Evolutionary conservation across 92 coral and sea anemone species (phyloP), one percentile per base, ranked within the genome.

Genomic region (Siderastrea siderea): DNA sequence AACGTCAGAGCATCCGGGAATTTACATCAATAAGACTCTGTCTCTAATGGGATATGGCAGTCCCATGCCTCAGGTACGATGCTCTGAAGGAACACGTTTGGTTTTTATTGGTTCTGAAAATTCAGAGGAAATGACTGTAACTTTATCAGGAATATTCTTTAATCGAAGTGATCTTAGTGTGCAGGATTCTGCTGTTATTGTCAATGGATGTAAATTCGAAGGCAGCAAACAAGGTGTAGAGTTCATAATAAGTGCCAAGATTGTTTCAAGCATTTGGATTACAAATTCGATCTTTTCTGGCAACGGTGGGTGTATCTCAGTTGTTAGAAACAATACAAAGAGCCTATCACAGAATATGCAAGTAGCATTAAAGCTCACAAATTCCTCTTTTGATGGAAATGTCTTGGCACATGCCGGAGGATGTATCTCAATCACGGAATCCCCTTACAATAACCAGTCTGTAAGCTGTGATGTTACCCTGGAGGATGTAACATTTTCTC

Each of bases 1-100:
- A 49, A 11, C 86, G 78, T 78, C 85, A 78, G 16, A 44, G 50
- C 63, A 70, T 46, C 77, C 71, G 54, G 83, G 83, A 26, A 26
- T 26, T 26, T 26, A 26, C 38, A 26, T 26, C 38, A 26, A 26
- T 0, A 26, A 26, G 38, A 50, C 65, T 38, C 66, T 82, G 44
- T 53, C 87, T 49, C 46, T 82, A 26, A 71, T 82, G 6, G 87
- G 78, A 15, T 55, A 5, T 51, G 47, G 55, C 17, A 3, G 7
- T 49, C 53, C 15, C n/a, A 10, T 7, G 38, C 38, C 38, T 26
- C 38, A 26, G 38, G 0, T 26, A 26, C 38, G 38, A 26, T 26
- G 38, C 38, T 26, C 38, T 26, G 38, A 26, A 26, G 38, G 38
- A 26, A 26, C 38, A 26, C 0, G 38, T 26, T 26, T 26, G 38